Evolutionary conservation across 2,888 invertebrate genomes (phyloP), one percentile per base, ranked within the genome.

Genomic region (Nowickia ferox): DNA sequence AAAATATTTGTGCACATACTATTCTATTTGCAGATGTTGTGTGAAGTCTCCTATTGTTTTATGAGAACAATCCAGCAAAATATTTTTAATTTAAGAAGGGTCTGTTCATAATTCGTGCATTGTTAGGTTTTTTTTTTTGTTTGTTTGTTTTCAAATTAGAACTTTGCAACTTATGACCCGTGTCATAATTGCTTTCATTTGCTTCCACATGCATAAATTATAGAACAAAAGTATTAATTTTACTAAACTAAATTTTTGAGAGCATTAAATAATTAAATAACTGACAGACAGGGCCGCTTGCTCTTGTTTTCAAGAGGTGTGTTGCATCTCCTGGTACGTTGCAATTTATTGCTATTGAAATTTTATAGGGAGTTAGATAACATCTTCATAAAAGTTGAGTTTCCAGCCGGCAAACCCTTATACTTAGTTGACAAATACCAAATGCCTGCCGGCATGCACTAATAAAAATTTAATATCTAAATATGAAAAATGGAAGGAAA

Each of bases 131-230:
- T 22, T 1, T 48, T 15, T 8, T 2, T 15, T 48, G n/a, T 15
- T 48, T 48, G 48, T 46, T 46, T 13, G 9, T 48, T 46, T 68
- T 13, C 66, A 75, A 82, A 61, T 83, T 71, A 65, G 57, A 76
- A 83, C 69, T 63, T 76, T 42, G 65, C 65, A 71, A 71, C 71
- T 72, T 84, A 63, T 84, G 77, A 77, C 84, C 81, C 84, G 84
- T 77, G 84, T 81, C 81, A 77, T 63, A 84, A 66, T 42, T 38
- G 42, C n/a, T 38, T 15, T n/a, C 51, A 42, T 51, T 5, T 48
- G n/a, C 2, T 30, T 51, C 13, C 30, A 51, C 8, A 13, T n/a
- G 13, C 22, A 1, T 59, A 38, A 51, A 61, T 30, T 44, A 59
- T 66, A 53, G 13, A 11, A 1, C 44, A 44, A 8, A 2, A 5